phyloP scores from a whole-genome alignment of 2,888 invertebrate genomes.

The Apotomis turbidana region DNA sequence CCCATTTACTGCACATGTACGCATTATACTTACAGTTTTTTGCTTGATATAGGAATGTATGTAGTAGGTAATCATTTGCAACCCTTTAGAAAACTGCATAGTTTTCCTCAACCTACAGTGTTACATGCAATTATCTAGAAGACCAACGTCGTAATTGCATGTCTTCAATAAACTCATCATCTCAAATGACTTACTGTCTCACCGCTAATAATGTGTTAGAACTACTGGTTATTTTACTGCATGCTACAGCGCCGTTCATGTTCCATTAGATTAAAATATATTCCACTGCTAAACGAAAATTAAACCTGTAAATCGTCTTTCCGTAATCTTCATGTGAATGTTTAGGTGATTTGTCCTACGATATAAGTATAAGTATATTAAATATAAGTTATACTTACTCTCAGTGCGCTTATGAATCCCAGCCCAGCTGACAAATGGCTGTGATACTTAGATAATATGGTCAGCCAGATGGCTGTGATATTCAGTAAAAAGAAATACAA shows the following conservation, averaged over 20 bases:
- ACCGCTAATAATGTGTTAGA: background rate
- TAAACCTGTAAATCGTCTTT: background rate
- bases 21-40: too few relatives aligned
- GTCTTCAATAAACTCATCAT: constrained; percentile 2
- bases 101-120: constrained; percentile 20
- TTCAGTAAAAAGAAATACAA: too few relatives aligned
- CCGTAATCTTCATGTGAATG: background rate
- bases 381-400: too few relatives aligned
- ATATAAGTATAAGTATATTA: too few relatives aligned
- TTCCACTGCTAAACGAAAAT: background rate
- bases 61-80: background rate
- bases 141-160: background rate
- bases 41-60: background rate
- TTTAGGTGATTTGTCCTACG: too few relatives aligned
- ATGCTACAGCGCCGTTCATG: background rate
- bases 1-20: too few relatives aligned
- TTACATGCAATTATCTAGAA: constrained; percentile 25
- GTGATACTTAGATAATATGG: too few relatives aligned
- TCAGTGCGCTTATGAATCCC: too few relatives aligned
- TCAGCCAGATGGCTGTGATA: too few relatives aligned
- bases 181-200: background rate
- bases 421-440: too few relatives aligned
- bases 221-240: background rate
- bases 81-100: background rate
- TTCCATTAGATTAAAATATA: background rate